Evolutionary conservation across 1,140 invertebrate species (phyloP), one percentile per base, ranked within the genome.

Genomic region (Mycetomoellerius zeteki): DNA sequence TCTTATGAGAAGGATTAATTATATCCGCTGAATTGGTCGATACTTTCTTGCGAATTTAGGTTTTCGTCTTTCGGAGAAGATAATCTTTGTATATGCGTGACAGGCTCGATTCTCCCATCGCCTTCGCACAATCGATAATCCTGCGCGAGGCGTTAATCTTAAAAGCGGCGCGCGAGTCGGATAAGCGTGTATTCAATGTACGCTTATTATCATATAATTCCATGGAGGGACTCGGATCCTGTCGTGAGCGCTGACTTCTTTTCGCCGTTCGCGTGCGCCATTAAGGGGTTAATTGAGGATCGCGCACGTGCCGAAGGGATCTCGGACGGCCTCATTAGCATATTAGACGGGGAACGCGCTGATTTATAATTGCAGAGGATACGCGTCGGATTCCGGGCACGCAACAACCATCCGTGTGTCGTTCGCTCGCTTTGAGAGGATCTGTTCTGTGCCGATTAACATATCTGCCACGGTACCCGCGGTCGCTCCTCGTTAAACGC

Each of bases 301-400:
- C 54, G 56, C 80, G 80, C 80, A 60, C 80, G 80, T 75, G 80
- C 80, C 80, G 54, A 75, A 62, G 27, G 64, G 54, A 47, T 60
- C 52, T 56, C 33, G 27, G 12, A 30, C 52, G 56, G 14, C 37
- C 37, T 1, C 80, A 84, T 84, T 84, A 73, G 80, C 80, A 84
- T 82, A 77, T 30, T 69, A 50, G 65, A 64, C 65, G 64, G 33
- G 37, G 14, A 14, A 50, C 80, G 54, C 54, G 54, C 54, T 84
- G 80, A 88, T 85, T 80, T 87, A 91, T 92, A 93, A 93, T 93
- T 93, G 93, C 93, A 4, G 33, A 8, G 43, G 64, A 47, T 78
- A 78, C 76, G 58, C 27, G 75, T 86, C 47, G 84, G 24, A 82
- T 58, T 75, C 84, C 77, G 60, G 27, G n/a, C 73, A 78, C 75